Conservation (phyloP, 2,113 vertebrate species). For the Trachemys scripta region DNA sequence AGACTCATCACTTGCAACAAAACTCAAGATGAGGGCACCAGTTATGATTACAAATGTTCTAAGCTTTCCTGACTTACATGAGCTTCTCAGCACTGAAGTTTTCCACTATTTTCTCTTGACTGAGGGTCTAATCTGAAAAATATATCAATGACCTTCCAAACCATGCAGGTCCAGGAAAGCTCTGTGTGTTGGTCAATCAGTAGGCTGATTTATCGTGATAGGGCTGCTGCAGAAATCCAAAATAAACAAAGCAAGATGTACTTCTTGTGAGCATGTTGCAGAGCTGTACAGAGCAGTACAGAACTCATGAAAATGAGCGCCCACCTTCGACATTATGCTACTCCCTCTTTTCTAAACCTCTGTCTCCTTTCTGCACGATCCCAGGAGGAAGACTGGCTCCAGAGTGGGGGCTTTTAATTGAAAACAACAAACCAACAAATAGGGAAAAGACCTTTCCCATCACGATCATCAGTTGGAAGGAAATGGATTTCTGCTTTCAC, state of each 20-base stretch:
- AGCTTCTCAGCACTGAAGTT: background rate
- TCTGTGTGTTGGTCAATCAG: background rate
- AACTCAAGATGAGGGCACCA: background rate
- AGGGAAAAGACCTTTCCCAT: background rate
- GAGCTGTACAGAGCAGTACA: background rate
- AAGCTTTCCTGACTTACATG: background rate
- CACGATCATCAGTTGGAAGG: fast-evolving
- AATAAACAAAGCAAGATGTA: background rate
- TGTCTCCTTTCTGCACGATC: background rate
- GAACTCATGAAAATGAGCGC: background rate
- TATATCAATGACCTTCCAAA: conserved; percentile 3
- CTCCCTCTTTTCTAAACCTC: background rate
- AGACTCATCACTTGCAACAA: background rate
- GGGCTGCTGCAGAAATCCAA: background rate
- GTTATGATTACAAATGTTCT: background rate
- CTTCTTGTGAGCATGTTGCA: background rate
- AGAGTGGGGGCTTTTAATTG: background rate
- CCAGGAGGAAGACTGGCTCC: background rate
- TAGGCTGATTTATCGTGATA: background rate
- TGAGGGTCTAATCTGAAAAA: background rate
- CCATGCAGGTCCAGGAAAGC: background rate
- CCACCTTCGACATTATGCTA: background rate
- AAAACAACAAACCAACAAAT: background rate
- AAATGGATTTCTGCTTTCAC: fast-evolving
- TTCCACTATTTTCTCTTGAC: background rate